A percentile compares a stretch with the other conserved stretches of the same genome.
Evolutionary conservation across 2,888 invertebrate species (phyloP).

Genomic region (Augiades crinisus): DNA sequence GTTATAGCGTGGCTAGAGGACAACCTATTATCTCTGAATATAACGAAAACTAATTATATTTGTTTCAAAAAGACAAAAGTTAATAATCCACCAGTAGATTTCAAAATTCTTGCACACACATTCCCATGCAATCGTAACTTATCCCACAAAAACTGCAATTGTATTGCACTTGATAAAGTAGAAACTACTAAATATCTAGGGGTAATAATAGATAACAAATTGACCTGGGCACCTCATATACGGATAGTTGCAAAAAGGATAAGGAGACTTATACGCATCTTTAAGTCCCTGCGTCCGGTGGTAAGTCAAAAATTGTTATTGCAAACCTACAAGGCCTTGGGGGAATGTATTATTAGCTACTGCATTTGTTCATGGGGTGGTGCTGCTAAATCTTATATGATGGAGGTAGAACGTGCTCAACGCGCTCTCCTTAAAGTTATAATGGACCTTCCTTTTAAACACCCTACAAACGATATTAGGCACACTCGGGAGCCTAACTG

Average conservation of each 20-base stretch:
- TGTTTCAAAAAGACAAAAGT: background rate
- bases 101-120: background rate
- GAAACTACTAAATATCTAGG: background rate
- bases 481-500: too few species aligned
- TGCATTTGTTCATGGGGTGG: slow-evolving; percentile 30
- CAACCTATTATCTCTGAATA: too few species aligned
- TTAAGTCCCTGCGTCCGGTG: background rate
- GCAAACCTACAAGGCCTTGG: slow-evolving; percentile 19
- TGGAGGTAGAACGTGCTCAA: slow-evolving; percentile 25
- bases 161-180: background rate
- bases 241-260: background rate
- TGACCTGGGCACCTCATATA: background rate
- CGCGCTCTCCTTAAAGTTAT: slow-evolving; percentile 26
- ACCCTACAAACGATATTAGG: slow-evolving; percentile 12
- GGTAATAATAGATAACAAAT: background rate
- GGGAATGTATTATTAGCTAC: slow-evolving; percentile 21
- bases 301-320: background rate
- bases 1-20: too few species aligned
- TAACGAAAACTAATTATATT: too few species aligned
- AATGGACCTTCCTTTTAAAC: slow-evolving; percentile 10
- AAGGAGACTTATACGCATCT: background rate
- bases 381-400: slow-evolving; percentile 22
- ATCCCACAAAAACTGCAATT: background rate
- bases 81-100: background rate
- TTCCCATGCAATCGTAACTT: background rate